Conservation (phyloP, 1,140 invertebrate genomes). For the Tetranychus cinnabarinus region DNA sequence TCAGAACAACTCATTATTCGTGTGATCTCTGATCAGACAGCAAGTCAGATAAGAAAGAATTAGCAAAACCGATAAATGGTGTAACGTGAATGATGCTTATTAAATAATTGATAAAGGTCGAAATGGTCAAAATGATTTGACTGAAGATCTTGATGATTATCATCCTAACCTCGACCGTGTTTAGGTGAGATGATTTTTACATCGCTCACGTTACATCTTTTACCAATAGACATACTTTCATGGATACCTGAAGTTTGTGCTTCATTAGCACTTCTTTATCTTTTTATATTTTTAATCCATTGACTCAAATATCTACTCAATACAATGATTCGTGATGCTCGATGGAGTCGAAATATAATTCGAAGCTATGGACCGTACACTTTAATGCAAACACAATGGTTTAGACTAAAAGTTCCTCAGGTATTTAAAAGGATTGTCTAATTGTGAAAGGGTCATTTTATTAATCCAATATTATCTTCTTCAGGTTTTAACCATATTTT, state of each 20-base stretch:
- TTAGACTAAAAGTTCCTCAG: constrained; percentile 55
- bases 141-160: too few relatives aligned
- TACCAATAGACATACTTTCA: constrained; percentile 28
- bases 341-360: constrained; percentile 40
- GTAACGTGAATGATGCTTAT: too few relatives aligned
- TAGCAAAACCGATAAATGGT: too few relatives aligned
- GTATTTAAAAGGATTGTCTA: neutral
- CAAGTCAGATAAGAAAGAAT: too few relatives aligned
- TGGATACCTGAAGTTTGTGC: constrained; percentile 19
- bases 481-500: constrained; percentile 53
- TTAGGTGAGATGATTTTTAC: too few relatives aligned
- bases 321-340: constrained; percentile 39
- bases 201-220: too few relatives aligned
- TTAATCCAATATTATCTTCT: neutral
- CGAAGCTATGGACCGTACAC: constrained; percentile 56
- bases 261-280: constrained; percentile 24
- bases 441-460: neutral
- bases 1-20: too few relatives aligned
- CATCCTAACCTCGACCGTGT: too few relatives aligned
- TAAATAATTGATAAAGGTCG: too few relatives aligned
- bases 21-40: too few relatives aligned
- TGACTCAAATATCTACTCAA: constrained; percentile 37
- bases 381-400: constrained; percentile 63
- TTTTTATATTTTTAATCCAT: constrained; percentile 42
- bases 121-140: too few relatives aligned